A percentile compares a stretch with the other conserved stretches of the same genome.
phyloP scores from a whole-genome alignment of 2,888 invertebrate species.

The Microctonus brassicae region DNA sequence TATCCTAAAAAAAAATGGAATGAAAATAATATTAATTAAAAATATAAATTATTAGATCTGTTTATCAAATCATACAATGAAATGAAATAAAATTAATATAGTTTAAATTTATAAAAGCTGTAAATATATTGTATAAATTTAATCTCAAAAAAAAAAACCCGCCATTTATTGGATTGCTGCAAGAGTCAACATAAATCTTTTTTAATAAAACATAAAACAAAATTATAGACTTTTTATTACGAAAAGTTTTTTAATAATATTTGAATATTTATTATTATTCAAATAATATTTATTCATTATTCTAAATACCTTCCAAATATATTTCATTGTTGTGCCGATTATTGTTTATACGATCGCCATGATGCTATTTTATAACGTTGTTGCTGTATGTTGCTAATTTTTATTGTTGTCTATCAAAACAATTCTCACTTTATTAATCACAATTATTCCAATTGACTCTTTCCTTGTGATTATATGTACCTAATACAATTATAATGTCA shows the following conservation, averaged over 20 bases:
- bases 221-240: not conserved
- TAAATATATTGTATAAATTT: no score
- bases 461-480: not conserved
- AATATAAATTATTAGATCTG: no score
- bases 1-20: no score
- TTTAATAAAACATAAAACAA: not conserved
- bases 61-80: no score
- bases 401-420: conserved; percentile 10
- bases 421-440: conserved; percentile 21
- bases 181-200: not conserved
- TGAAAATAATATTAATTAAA: no score
- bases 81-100: not conserved
- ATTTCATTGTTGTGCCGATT: not conserved
- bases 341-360: conserved; percentile 26
- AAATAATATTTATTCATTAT: not conserved
- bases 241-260: not conserved
- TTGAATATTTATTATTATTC: not conserved
- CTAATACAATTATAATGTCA: conserved; percentile 1
- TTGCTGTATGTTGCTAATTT: conserved; percentile 28
- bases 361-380: conserved; percentile 22
- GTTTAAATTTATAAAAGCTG: not conserved
- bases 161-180: not conserved
- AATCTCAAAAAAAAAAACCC: not conserved
- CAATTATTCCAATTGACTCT: not conserved
- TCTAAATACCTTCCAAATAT: not conserved